Conservation (phyloP, 2,888 invertebrate species). For the Athalia circularis region DNA sequence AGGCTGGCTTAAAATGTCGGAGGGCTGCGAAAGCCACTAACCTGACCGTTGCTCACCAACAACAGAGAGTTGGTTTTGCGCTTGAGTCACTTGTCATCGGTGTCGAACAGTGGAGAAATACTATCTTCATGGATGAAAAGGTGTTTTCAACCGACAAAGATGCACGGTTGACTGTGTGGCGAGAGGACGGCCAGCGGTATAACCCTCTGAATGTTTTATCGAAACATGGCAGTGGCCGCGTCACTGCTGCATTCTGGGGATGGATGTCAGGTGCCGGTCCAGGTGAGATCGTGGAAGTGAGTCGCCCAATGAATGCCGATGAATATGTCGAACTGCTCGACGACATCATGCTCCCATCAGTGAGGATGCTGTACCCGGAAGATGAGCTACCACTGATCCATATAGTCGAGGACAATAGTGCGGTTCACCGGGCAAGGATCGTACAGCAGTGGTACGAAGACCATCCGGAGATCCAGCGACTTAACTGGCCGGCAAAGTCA, state of each 20-base stretch:
- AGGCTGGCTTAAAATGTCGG: too few relatives aligned
- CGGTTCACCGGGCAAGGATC: neutral
- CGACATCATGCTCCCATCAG: neutral
- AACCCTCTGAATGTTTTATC: neutral
- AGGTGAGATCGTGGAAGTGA: slow-evolving; percentile 1
- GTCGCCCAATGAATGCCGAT: neutral
- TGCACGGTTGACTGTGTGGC: too few relatives aligned
- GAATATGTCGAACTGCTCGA: slow-evolving; percentile 1
- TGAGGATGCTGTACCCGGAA: neutral
- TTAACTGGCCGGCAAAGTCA: too few relatives aligned
- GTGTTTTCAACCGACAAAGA: too few relatives aligned
- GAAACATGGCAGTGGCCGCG: neutral
- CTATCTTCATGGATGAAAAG: too few relatives aligned
- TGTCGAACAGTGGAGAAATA: too few relatives aligned
- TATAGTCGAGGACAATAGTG: slow-evolving; percentile 8
- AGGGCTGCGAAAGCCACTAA: too few relatives aligned
- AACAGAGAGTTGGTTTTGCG: too few relatives aligned
- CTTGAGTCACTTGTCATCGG: too few relatives aligned
- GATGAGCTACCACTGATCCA: too few relatives aligned
- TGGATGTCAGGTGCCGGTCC: neutral
- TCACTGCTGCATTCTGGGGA: slow-evolving; percentile 8
- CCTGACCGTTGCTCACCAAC: too few relatives aligned
- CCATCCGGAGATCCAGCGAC: slow-evolving; percentile 11
- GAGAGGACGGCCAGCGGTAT: too few relatives aligned
- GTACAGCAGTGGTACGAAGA: neutral